Evolutionary conservation across 2,888 invertebrate species (phyloP).

Genomic region (Gymnosoma rotundatum): DNA sequence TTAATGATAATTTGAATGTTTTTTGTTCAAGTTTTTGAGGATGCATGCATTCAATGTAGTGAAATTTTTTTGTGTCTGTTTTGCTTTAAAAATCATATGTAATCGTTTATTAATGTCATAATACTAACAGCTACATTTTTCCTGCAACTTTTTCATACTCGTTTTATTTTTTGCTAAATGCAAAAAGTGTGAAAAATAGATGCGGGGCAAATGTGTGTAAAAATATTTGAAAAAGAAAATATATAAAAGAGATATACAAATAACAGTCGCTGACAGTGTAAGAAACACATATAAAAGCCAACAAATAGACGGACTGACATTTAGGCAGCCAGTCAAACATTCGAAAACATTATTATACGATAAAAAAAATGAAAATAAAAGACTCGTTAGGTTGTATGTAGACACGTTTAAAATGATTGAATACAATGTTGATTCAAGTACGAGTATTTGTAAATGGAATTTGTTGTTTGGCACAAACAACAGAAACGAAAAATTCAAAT

Average conservation of each 20-base stretch:
- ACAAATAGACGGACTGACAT: not conserved
- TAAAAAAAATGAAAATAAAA: not conserved
- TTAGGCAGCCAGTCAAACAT: not conserved
- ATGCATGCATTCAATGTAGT: slow-evolving; percentile 15
- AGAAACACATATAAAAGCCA: not conserved
- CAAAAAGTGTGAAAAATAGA: slow-evolving; percentile 67
- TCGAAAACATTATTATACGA: slow-evolving; percentile 9
- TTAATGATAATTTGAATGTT: not conserved
- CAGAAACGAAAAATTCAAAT: slow-evolving; percentile 28
- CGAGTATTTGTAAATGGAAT: slow-evolving; percentile 30
- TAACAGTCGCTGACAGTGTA: not conserved
- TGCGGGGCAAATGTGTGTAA: slow-evolving; percentile 42
- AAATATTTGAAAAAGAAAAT: slow-evolving; percentile 27
- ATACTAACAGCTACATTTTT: slow-evolving; percentile 60
- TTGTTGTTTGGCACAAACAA: slow-evolving; percentile 29
- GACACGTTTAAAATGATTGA: slow-evolving; percentile 61
- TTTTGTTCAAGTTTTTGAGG: not conserved
- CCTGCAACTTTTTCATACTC: slow-evolving; percentile 24
- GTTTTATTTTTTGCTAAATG: slow-evolving; percentile 35
- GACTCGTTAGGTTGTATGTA: slow-evolving; percentile 31
- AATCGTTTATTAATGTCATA: slow-evolving; percentile 70
- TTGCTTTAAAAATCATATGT: slow-evolving; percentile 59
- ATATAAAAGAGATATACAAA: slow-evolving; percentile 15
- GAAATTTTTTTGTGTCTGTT: slow-evolving; percentile 3
- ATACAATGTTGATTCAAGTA: slow-evolving; percentile 62